phyloP scores from a whole-genome alignment of 2,888 invertebrate species.

The Tuta absoluta region DNA sequence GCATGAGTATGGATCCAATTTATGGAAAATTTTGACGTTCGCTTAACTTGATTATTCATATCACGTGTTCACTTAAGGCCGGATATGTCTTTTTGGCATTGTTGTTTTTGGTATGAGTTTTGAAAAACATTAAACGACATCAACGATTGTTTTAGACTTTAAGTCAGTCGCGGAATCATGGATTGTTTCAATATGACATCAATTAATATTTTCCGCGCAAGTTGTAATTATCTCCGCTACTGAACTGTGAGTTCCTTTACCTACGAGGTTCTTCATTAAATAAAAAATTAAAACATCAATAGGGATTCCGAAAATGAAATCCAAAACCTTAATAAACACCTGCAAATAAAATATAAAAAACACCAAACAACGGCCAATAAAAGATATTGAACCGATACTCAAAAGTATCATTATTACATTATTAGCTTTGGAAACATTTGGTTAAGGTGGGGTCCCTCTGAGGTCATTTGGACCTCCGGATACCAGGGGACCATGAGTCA shows the following conservation, averaged over 20 bases:
- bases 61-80: background rate
- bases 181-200: background rate
- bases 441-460: slow-evolving; percentile 48
- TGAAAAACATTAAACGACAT: too few species aligned
- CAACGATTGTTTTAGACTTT: too few species aligned
- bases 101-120: background rate
- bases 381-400: slow-evolving; percentile 30
- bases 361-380: slow-evolving; percentile 30
- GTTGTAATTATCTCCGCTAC: background rate
- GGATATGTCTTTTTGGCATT: background rate
- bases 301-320: background rate
- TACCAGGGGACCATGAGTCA: background rate
- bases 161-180: background rate
- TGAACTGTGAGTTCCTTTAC: too few species aligned
- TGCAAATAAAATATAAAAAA: background rate
- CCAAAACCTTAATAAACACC: background rate
- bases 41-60: background rate
- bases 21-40: background rate
- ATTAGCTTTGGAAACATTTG: slow-evolving; percentile 40
- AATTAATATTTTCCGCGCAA: background rate
- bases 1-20: background rate
- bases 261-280: background rate
- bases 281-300: background rate
- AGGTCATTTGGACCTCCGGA: slow-evolving; percentile 48
- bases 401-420: slow-evolving; percentile 8